Evolutionary conservation across 2,113 vertebrate species (phyloP).

Genomic region (Myrmophylax atrothorax): DNA sequence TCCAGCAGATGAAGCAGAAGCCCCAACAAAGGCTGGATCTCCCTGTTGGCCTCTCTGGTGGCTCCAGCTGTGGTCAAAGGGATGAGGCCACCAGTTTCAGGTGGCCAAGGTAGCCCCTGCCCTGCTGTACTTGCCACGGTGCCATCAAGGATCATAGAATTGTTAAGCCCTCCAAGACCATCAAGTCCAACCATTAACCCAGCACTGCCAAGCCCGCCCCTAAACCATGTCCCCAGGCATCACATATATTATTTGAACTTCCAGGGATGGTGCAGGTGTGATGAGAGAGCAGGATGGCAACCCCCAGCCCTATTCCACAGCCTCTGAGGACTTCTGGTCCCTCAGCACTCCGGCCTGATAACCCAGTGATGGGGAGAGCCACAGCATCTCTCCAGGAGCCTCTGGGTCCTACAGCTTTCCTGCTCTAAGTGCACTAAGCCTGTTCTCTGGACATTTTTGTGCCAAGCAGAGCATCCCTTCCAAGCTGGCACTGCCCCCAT

Average conservation of each 20-base stretch:
- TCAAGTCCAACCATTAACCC: fast-evolving
- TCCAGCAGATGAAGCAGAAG: not conserved
- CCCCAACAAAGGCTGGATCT: not conserved
- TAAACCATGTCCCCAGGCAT: not conserved
- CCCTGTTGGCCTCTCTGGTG: no score
- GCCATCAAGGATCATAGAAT: not conserved
- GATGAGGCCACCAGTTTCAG: not conserved
- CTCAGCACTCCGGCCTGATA: not conserved
- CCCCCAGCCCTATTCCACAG: not conserved
- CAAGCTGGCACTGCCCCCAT: not conserved
- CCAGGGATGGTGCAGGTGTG: not conserved
- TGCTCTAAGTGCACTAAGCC: not conserved
- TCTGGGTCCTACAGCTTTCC: not conserved
- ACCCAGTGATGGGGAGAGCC: not conserved
- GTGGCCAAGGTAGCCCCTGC: not conserved
- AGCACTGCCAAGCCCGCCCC: not conserved
- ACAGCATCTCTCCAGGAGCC: not conserved
- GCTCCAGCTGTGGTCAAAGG: not conserved
- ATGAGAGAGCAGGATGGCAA: not conserved
- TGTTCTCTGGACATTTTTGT: fast-evolving
- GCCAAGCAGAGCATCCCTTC: not conserved
- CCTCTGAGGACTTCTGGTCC: not conserved
- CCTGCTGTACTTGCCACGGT: not conserved
- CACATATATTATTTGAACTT: not conserved
- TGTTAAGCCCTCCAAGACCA: not conserved